Conservation (phyloP, 2,113 vertebrate genomes). For the Tretioscincus oriximinensis region DNA sequence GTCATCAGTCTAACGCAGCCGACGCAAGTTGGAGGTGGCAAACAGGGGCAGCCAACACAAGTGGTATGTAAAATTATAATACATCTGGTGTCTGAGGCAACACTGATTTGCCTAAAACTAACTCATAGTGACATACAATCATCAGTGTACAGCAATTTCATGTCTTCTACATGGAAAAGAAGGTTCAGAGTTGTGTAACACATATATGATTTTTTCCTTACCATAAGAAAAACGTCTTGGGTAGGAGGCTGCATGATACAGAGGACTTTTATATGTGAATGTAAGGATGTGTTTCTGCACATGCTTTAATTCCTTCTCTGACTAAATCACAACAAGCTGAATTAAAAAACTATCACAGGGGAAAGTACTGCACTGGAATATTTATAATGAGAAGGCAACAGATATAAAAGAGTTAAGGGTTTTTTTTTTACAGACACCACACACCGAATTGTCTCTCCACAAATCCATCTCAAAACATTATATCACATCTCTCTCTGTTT, state of each 20-base stretch:
- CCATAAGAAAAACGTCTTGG: neutral
- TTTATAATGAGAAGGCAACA: neutral
- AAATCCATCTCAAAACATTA: neutral
- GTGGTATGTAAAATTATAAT: slow-evolving; percentile 71
- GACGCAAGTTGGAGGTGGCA: slow-evolving; percentile 77
- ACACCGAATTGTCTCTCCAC: too few species aligned
- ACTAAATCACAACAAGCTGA: neutral
- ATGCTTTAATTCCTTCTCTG: neutral
- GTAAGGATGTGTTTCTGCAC: neutral
- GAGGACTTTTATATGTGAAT: too few species aligned
- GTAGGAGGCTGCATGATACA: too few species aligned
- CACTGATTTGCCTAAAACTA: neutral
- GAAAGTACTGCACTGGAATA: neutral
- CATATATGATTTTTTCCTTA: neutral
- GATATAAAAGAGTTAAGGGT: neutral
- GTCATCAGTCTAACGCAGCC: slow-evolving; percentile 87
- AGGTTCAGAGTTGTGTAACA: neutral
- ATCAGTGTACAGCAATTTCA: neutral
- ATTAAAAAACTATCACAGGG: neutral
- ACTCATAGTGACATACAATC: too few species aligned
- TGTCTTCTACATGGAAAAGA: neutral
- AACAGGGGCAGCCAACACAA: slow-evolving; percentile 77
- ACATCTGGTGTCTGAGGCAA: rapidly evolving
- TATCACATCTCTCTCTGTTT: neutral
- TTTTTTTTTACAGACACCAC: too few species aligned